phyloP scores from a whole-genome alignment of 2,113 vertebrate species.

The Lathamus discolor region DNA sequence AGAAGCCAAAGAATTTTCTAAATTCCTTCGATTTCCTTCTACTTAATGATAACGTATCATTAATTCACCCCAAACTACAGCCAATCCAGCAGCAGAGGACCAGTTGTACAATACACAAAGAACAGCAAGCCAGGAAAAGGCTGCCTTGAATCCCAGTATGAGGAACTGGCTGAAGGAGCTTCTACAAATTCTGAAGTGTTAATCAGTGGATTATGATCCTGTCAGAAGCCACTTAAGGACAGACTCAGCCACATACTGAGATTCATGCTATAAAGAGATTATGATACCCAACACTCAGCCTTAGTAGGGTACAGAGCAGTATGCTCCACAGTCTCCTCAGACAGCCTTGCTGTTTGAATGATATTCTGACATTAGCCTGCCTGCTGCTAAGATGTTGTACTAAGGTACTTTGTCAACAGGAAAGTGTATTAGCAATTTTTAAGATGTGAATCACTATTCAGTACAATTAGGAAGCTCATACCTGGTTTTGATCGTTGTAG shows the following conservation, averaged over 20 bases:
- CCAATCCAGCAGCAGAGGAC: not conserved
- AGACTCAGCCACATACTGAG: not conserved
- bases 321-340: not conserved
- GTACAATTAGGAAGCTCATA: not conserved
- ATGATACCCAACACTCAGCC: not conserved
- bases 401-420: not conserved
- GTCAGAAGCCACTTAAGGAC: not conserved
- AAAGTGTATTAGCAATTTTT: accelerated
- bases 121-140: not conserved
- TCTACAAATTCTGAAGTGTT: not conserved
- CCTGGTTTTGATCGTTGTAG: constrained; percentile 87
- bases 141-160: not conserved
- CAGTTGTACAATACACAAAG: not conserved
- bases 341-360: not conserved
- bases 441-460: not conserved
- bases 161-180: not conserved
- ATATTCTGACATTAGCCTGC: not conserved
- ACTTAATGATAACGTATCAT: not conserved
- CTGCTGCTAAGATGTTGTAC: not conserved
- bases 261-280: not conserved
- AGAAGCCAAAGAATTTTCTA: not conserved
- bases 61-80: not conserved
- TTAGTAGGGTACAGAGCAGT: not conserved
- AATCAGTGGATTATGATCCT: not conserved
- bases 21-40: not conserved